phyloP scores from a whole-genome alignment of 2,888 invertebrate genomes.

The Agrotis segetum region DNA sequence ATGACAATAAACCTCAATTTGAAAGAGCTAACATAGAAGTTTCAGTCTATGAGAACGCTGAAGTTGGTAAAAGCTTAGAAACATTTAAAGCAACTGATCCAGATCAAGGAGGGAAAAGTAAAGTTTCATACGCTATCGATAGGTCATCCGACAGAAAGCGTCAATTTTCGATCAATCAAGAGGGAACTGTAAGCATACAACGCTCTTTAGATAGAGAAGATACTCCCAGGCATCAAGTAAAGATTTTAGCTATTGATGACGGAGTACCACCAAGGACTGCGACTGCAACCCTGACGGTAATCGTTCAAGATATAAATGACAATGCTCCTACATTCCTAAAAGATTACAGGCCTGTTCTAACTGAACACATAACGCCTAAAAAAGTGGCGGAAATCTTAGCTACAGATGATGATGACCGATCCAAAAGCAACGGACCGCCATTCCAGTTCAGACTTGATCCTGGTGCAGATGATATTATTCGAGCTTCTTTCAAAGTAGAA shows the following conservation, averaged over 20 bases:
- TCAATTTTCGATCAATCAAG: conserved; percentile 98
- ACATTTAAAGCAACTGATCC: conserved; percentile 99
- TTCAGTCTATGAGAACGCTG: conserved; percentile 97
- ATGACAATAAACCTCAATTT: conserved; percentile 99
- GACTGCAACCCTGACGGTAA: conserved; percentile 97
- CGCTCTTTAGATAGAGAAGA: conserved; percentile 98
- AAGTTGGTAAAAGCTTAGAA: conserved; percentile 97
- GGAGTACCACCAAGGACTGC: conserved; percentile 98
- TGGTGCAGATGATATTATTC: conserved; percentile 97
- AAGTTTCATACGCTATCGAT: conserved; percentile 97
- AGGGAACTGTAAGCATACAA: conserved; percentile 98
- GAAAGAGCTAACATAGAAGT: conserved; percentile 98
- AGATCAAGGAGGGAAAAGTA: conserved; percentile 98
- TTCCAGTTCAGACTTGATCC: conserved; percentile 98
- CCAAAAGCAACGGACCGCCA: conserved; percentile 99
- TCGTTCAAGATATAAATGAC: conserved; percentile 98
- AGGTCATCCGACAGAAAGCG: conserved; percentile 97
- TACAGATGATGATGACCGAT: conserved; percentile 98
- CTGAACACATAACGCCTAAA: conserved; percentile 97
- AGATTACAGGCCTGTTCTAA: conserved; percentile 97
- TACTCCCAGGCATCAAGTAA: conserved; percentile 98
- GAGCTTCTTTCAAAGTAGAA: conserved; percentile 98
- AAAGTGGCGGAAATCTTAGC: conserved; percentile 98
- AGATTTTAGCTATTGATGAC: conserved; percentile 98
- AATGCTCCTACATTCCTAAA: conserved; percentile 98